Percentiles rank a stretch among this genome's conserved stretches.
These are phyloP conservation scores for Caenorhabditis drosophilae DNA, from an alignment of 2,888 invertebrate species.

Conservation along the genomic window DNA sequence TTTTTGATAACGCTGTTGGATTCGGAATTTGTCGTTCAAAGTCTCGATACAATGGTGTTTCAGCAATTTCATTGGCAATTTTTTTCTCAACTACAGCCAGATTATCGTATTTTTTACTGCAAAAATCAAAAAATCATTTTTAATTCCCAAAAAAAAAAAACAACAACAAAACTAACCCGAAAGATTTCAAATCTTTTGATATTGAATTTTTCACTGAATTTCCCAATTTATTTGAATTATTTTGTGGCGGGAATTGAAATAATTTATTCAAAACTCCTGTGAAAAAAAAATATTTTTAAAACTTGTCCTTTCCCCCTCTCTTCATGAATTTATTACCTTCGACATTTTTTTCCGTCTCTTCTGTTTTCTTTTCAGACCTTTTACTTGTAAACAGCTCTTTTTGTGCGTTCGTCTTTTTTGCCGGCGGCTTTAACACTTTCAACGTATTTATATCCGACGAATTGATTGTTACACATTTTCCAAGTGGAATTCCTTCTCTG, in stretches of 20 bases:
- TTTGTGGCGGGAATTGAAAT: no score
- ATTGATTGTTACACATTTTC: conserved; percentile 4
- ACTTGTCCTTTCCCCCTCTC: no score
- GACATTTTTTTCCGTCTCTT: background rate
- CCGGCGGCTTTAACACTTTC: conserved; percentile 16
- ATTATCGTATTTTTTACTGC: no score
- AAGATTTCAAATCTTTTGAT: no score
- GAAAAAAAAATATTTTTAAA: no score
- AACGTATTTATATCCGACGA: background rate
- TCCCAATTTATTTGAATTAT: no score
- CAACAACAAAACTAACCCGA: no score
- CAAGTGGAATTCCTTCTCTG: conserved; percentile 9
- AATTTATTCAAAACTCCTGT: no score
- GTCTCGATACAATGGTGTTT: conserved; percentile 36
- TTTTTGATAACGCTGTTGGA: conserved; percentile 15
- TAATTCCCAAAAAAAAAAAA: no score
- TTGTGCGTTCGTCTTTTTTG: background rate
- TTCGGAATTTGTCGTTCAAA: conserved; percentile 45
- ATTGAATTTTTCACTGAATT: no score
- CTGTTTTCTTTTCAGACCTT: background rate
- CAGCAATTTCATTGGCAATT: conserved; percentile 30
- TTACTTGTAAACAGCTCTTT: conserved; percentile 1
- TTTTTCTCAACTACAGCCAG: background rate
- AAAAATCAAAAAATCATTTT: no score
- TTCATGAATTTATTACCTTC: background rate